Evolutionary conservation across 1,140 invertebrate species (phyloP).

Genomic region (Penaeus indicus): DNA sequence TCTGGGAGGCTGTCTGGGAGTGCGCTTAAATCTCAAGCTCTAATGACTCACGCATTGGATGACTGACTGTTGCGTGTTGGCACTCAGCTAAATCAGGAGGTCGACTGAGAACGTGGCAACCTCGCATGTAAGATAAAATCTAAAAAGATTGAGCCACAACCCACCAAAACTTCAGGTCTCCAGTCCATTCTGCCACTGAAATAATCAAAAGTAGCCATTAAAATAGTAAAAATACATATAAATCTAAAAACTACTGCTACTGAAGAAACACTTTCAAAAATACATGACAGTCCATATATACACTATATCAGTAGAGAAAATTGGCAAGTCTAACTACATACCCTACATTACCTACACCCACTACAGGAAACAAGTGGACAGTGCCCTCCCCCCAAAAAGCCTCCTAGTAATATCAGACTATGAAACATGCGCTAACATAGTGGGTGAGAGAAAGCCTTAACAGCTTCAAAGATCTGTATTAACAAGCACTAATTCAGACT

Average conservation of each 20-base stretch:
- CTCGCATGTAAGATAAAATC: slow-evolving; percentile 79
- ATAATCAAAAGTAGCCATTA: slow-evolving; percentile 63
- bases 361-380: too few relatives aligned
- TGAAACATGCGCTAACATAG: too few relatives aligned
- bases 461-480: too few relatives aligned
- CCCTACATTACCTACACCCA: too few relatives aligned
- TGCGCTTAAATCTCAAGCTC: slow-evolving; percentile 68
- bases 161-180: slow-evolving; percentile 81
- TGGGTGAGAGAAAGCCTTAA: too few relatives aligned
- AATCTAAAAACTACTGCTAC: not conserved
- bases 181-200: slow-evolving; percentile 67
- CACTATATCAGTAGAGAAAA: too few relatives aligned
- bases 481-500: too few relatives aligned
- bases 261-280: too few relatives aligned
- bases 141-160: slow-evolving; percentile 87
- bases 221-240: not conserved
- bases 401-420: too few relatives aligned
- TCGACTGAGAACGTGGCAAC: slow-evolving; percentile 78
- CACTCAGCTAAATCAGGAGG: slow-evolving; percentile 93
- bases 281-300: too few relatives aligned
- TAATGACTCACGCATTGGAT: slow-evolving; percentile 72
- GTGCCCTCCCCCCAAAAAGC: too few relatives aligned
- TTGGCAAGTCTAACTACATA: too few relatives aligned
- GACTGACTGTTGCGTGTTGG: slow-evolving; percentile 80
- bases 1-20: slow-evolving; percentile 74